These are phyloP conservation scores for Sarcoramphus papa DNA, from an alignment of 2,797 vertebrate species.

Conservation along the genomic window DNA sequence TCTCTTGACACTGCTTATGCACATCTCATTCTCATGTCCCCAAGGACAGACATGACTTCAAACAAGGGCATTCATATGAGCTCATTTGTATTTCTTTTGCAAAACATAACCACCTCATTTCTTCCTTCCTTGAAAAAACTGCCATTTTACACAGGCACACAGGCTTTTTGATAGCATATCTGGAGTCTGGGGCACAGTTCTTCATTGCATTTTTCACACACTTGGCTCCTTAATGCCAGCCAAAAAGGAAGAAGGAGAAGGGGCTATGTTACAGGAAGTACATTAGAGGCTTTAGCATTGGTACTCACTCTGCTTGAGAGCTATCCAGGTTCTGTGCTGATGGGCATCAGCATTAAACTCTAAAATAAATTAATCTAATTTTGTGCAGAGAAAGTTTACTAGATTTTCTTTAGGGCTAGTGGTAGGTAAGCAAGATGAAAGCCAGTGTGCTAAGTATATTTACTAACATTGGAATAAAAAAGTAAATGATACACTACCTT, in stretches of 20 bases:
- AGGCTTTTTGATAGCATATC: neutral
- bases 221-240: neutral
- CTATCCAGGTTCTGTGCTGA: neutral
- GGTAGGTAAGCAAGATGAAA: neutral
- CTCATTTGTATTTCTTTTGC: neutral
- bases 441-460: neutral
- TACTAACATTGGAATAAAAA: neutral
- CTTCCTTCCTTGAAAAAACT: neutral
- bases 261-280: neutral
- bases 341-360: neutral
- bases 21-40: neutral
- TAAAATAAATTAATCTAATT: neutral
- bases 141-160: neutral
- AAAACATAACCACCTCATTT: neutral
- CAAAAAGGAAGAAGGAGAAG: neutral
- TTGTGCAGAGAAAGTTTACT: neutral
- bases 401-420: neutral
- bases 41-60: neutral
- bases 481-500: neutral
- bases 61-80: neutral
- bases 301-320: neutral
- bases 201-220: neutral
- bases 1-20: neutral
- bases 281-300: neutral
- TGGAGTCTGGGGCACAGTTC: neutral